Conservation (phyloP, 2,113 vertebrate species). For the Chlorodrepanis virens region DNA sequence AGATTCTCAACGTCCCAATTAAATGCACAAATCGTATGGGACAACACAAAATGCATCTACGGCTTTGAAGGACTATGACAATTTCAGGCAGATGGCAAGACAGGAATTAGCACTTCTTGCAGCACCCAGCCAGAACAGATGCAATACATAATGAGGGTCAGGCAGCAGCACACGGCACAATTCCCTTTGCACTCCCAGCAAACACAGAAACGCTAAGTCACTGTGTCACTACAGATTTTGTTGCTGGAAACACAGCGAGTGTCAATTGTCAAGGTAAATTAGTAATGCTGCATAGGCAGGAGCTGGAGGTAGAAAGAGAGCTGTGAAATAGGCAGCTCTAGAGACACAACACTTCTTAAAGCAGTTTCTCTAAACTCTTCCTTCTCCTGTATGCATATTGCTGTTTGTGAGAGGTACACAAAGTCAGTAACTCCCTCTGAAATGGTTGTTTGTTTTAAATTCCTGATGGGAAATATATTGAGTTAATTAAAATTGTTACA, state of each 20-base stretch:
- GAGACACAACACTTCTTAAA: not conserved
- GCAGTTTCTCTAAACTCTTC: not conserved
- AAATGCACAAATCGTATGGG: not conserved
- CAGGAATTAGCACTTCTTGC: slow-evolving; percentile 8
- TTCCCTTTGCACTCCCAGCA: slow-evolving; percentile 5
- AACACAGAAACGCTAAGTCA: not conserved
- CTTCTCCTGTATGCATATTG: not conserved
- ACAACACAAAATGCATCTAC: not conserved
- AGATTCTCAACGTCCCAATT: not conserved
- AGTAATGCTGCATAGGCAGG: not conserved
- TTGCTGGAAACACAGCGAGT: not conserved
- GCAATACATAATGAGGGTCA: slow-evolving; percentile 33
- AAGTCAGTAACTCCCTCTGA: not conserved
- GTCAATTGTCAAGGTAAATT: slow-evolving; percentile 26
- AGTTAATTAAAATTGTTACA: slow-evolving; percentile 40
- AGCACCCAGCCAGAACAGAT: slow-evolving; percentile 29
- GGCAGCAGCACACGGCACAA: not conserved
- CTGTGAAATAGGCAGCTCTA: not conserved
- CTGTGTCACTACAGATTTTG: slow-evolving; percentile 38
- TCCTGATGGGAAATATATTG: not conserved
- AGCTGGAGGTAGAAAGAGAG: not conserved
- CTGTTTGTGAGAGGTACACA: not conserved
- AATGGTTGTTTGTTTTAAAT: not conserved
- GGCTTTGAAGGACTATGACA: not conserved
- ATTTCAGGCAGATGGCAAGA: slow-evolving; percentile 32